These are phyloP conservation scores for Parelbella ahira DNA, from an alignment of 2,888 invertebrate species.

Conservation along the genomic window DNA sequence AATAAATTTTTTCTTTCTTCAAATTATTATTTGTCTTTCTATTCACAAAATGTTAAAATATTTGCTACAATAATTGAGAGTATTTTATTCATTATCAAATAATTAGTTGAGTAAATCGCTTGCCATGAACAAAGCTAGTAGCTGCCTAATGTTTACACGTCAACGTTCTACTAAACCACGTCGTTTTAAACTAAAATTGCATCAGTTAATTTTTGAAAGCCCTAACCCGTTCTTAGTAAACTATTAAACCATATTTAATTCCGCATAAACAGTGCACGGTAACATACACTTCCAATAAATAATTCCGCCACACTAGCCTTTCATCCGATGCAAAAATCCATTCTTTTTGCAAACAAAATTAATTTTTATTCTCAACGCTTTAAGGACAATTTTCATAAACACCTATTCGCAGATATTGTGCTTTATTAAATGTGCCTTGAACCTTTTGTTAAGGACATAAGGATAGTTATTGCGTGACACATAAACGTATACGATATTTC, in stretches of 20 bases:
- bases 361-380: conserved; percentile 42
- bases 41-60: no score
- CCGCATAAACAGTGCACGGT: conserved; percentile 65
- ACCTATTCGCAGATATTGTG: conserved; percentile 24
- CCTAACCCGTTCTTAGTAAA: conserved; percentile 62
- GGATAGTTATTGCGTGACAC: conserved; percentile 38
- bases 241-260: conserved; percentile 74
- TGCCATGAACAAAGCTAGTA: no score
- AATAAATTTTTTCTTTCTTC: no score
- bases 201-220: conserved; percentile 48
- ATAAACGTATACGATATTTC: conserved; percentile 46
- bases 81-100: no score
- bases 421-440: conserved; percentile 33
- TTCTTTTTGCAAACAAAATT: conserved; percentile 40
- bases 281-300: conserved; percentile 65
- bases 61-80: no score
- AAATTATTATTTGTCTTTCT: no score
- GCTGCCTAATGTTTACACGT: no score
- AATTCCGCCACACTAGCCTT: conserved; percentile 48
- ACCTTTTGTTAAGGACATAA: conserved; percentile 40
- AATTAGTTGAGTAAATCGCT: no score
- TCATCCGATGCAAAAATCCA: conserved; percentile 47
- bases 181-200: conserved; percentile 34
- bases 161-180: conserved; percentile 17
- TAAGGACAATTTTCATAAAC: conserved; percentile 50